Evolutionary conservation across 53 echinoderm and acorn worm species (phyloP), one percentile per base, ranked within the genome.

Genomic region (Arbacia lixula): DNA sequence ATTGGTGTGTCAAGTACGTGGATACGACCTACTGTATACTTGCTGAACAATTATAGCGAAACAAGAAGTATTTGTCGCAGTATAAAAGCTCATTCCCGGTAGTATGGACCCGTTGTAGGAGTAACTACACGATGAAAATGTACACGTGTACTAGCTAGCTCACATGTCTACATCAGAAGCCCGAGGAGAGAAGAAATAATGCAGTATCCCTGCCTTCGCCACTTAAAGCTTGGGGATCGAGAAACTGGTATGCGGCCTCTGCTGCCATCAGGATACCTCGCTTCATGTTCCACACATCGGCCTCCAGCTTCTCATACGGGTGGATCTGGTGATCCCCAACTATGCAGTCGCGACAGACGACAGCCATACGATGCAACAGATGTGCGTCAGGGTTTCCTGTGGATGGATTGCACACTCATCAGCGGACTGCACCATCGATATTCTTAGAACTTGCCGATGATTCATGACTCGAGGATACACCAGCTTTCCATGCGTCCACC

Each of bases 271-370:
- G 36, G 77, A 77, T 22, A 25, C 58, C 77, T 39, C 37, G 55
- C 40, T 12, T 60, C 60, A 77, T 77, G 24, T 58, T 77, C 0
- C 27, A 34, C 3, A 77, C 60, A 24, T 57, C 60, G 21, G 38
- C 55, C 9, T 5, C 60, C 21, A 77, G 60, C 12, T 56, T 38
- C 2, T 77, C 77, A 31, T 57, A 57, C 6, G 2, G 22, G 27
- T 77, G 77, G 40, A 57, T 77, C 24, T 39, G 38, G 6, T 77
- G 77, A n/a, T 77, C 77, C 0, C 60, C 60, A 8, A 77, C 28
- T 12, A 77, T 58, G 77, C 77, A 77, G 39, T 77, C 39, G 22
- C 77, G 56, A 10, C 77, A 77, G 77, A 77, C 46, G n/a, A 38
- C 56, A 36, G 58, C 32, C 77, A 42, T 77, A 40, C 77, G 58